Conservation (phyloP, 1,140 invertebrate species). For the Hylaeus anthracinus region DNA sequence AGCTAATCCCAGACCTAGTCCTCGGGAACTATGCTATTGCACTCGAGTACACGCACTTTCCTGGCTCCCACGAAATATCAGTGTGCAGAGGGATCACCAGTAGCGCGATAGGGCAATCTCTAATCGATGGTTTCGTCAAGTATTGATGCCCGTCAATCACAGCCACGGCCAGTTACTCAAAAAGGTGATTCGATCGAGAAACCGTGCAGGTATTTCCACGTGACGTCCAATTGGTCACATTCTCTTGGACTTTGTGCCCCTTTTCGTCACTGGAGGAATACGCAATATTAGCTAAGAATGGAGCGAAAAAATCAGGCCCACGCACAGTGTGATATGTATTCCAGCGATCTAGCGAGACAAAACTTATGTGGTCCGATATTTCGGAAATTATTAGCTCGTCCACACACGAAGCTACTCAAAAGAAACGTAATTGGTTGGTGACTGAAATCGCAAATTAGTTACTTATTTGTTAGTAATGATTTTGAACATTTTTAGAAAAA, state of each 20-base stretch:
- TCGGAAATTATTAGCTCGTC: too few species aligned
- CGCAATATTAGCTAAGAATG: slow-evolving; percentile 30
- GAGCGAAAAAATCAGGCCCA: slow-evolving; percentile 52
- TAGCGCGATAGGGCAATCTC: slow-evolving; percentile 29
- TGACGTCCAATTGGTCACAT: neutral
- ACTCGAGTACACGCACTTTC: neutral
- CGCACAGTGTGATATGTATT: too few species aligned
- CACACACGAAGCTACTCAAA: too few species aligned
- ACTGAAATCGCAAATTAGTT: too few species aligned
- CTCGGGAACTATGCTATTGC: slow-evolving; percentile 3
- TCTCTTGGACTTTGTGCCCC: neutral
- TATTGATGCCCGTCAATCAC: slow-evolving; percentile 41
- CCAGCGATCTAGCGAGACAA: too few species aligned
- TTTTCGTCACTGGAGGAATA: neutral
- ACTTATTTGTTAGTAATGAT: too few species aligned
- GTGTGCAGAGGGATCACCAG: slow-evolving; percentile 43
- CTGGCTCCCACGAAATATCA: slow-evolving; percentile 48
- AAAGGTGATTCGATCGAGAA: neutral
- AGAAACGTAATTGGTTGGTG: too few species aligned
- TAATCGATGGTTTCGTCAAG: slow-evolving; percentile 4
- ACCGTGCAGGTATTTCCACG: neutral
- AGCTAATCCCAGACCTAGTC: neutral
- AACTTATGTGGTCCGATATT: too few species aligned
- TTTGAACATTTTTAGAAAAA: too few species aligned
- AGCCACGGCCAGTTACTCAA: neutral